Base-by-base conservation (phyloP, 1,140 invertebrate genomes). In the Philotrypesis tridentata region DNA sequence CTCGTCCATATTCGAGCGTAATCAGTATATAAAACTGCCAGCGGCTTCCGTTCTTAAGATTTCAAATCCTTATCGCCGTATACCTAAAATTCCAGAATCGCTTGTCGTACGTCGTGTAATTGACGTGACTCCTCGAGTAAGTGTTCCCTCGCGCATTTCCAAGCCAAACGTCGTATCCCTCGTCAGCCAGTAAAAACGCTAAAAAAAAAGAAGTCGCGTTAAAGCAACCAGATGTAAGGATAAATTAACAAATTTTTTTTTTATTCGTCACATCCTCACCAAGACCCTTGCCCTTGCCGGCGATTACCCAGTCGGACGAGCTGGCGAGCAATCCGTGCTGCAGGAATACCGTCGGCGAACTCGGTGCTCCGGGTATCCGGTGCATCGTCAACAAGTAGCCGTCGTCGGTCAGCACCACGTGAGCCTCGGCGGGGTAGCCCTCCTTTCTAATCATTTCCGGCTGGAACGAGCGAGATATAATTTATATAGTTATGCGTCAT, bases 161-260 rank as follows among this genome's bases (percentile, higher is more conserved):
- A 80, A 96, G 86, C 95, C 95, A 96, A 0, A 97, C 96, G 86
- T 97, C 96, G 84, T 94, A 97, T 25, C 96, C 96, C 74, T 90
- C 88, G 89, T 96, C 95, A 7, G 95, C 93, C 12, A 96, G 89
- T 21, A 95, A 89, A 84, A 95, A 96, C 9, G 89, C 95, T 95
- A 90, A 80, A 65, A 65, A 25, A 25, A 90, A 80, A 65, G 27
- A 25, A 25, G 6, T 63, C 25, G 3, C 23, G 61, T 11, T 21
- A n/a, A n/a, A n/a, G n/a, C n/a, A n/a, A n/a, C n/a, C n/a, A n/a
- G n/a, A n/a, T n/a, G n/a, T n/a, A n/a, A n/a, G n/a, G n/a, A n/a
- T n/a, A n/a, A n/a, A n/a, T n/a, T 60, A 14, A 21, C 55, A 21
- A 60, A 37, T 3, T 60, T 60, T 60, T 21, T 60, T n/a, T 60